Conservation (phyloP, 2,888 invertebrate genomes). For the Mesoligia furuncula region DNA sequence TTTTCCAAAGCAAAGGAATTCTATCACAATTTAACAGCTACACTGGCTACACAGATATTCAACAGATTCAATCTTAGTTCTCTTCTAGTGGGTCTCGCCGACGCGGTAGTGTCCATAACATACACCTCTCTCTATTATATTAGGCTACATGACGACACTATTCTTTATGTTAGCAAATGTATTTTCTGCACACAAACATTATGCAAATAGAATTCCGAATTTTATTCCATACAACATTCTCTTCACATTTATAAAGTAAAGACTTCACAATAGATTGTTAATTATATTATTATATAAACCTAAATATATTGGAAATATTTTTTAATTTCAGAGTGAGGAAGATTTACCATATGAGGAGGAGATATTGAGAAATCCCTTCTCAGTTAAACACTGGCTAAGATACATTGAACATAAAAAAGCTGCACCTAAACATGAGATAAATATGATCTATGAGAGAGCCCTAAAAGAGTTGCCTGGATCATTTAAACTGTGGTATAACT, state of each 20-base stretch:
- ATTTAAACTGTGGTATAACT: constrained; percentile 99
- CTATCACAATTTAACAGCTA: background rate
- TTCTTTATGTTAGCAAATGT: background rate
- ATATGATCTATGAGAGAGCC: constrained; percentile 98
- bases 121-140: background rate
- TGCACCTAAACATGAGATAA: constrained; percentile 95
- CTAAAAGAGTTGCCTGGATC: constrained; percentile 99
- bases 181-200: background rate
- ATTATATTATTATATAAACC: background rate
- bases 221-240: background rate
- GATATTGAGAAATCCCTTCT: constrained; percentile 98
- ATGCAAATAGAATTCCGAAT: background rate
- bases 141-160: background rate
- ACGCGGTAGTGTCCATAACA: background rate
- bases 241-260: background rate
- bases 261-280: background rate
- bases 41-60: background rate
- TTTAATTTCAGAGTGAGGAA: constrained; percentile 94
- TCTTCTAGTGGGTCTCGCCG: background rate
- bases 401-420: constrained; percentile 99
- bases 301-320: background rate
- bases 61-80: background rate
- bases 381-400: constrained; percentile 99
- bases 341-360: constrained; percentile 99
- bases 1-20: background rate